phyloP scores from a whole-genome alignment of 2,797 vertebrate species.

The Hyperoplus immaculatus region DNA sequence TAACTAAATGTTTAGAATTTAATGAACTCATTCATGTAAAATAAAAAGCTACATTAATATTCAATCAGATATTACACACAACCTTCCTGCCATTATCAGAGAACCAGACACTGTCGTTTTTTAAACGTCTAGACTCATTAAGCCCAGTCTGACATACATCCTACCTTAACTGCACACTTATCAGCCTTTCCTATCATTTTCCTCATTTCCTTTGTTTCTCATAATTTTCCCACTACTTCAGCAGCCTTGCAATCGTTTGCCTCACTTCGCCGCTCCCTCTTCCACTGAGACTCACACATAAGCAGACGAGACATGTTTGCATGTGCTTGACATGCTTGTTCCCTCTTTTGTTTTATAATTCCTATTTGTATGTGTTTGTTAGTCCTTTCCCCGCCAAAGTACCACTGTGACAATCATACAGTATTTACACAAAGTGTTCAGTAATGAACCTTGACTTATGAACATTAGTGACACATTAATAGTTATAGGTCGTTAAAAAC shows the following conservation, averaged over 20 bases:
- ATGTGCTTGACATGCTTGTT: conserved; percentile 25
- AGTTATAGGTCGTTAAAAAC: conserved; percentile 30
- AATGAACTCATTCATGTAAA: conserved; percentile 71
- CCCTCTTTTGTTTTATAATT: conserved; percentile 20
- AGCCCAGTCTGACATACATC: conserved; percentile 59
- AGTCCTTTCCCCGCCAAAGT: not conserved
- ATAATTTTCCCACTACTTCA: conserved; percentile 28
- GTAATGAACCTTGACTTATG: conserved; percentile 41
- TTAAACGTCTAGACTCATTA: conserved; percentile 66
- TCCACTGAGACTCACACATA: conserved; percentile 1
- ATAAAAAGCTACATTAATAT: conserved; percentile 76
- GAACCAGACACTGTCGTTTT: conserved; percentile 61
- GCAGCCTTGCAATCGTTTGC: conserved; percentile 11
- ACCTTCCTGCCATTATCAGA: conserved; percentile 62
- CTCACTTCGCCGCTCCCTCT: conserved; percentile 12
- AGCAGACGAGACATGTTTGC: conserved; percentile 33
- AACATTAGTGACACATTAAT: conserved; percentile 29
- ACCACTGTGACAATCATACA: not conserved
- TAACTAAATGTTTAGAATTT: conserved; percentile 68
- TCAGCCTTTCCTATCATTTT: conserved; percentile 43
- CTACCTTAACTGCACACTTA: conserved; percentile 64
- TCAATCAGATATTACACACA: conserved; percentile 71
- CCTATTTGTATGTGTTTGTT: conserved; percentile 21
- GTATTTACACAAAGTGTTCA: conserved; percentile 28
- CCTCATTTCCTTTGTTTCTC: conserved; percentile 59